Base-by-base conservation (phyloP, 2,113 vertebrate genomes). In the Xyrauchen texanus region DNA sequence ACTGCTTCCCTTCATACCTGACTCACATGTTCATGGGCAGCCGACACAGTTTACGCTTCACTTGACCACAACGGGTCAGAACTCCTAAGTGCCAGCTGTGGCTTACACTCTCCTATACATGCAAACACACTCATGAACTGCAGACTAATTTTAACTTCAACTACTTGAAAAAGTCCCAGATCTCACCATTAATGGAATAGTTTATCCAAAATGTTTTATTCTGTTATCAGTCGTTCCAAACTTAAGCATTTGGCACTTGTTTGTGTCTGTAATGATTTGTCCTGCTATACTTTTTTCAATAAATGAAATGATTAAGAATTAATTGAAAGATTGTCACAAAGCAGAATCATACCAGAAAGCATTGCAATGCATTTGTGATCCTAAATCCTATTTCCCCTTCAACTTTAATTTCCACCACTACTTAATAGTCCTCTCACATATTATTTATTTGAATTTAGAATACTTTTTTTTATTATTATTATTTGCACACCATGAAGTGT, bases 1-100 rank as follows among this genome's bases (percentile, higher is more conserved):
- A 73, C 52, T 5, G 75, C 64, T 60, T 72, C 58, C 7, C 21
- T 16, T 47, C 70, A 53, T 46, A 72, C 21, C 71, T 81, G 47
- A 3, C 46, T 75, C 46, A n/a, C 47, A 12, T 52, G 60, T 63
- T 75, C 61, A 47, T 51, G 72, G 47, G 60, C 21, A 70, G 21
- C 47, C 4, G 46, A 55, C 47, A 70, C 55, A 73, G 58, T 63
- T 67, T 72, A 75, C 64, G 68, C 78, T 64, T 83, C 73, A 52
- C 9, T 74, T 76, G 68, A 72, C 12, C 60, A 61, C 47, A 74
- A 61, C 34, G 47, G 69, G 67, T 47, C 68, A 72, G 46, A 77
- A 65, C 73, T 77, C 60, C 21, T 34, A 34, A 34, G 21, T 3
- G 21, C 21, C 68, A 34, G 21, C 21, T 52, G 61, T 51, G 78